phyloP scores from a whole-genome alignment of 2,797 vertebrate species.

The Pogonophryne albipinna region DNA sequence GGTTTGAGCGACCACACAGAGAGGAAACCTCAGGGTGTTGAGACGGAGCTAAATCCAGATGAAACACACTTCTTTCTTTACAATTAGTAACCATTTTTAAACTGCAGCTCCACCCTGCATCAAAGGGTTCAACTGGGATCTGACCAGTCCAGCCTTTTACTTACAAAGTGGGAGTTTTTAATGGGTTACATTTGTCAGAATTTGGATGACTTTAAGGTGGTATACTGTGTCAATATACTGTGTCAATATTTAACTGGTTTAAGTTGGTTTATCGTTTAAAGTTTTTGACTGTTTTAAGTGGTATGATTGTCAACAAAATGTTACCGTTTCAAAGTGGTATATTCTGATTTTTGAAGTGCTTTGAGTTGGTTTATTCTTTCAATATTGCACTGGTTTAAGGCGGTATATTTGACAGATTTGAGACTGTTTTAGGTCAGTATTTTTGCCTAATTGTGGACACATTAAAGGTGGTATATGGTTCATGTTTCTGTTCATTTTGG shows the following conservation, averaged over 20 bases:
- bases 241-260: not conserved
- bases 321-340: too few relatives aligned
- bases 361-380: not conserved
- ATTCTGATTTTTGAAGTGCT: not conserved
- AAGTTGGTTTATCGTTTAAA: not conserved
- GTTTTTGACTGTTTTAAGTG: not conserved
- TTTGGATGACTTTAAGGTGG: too few relatives aligned
- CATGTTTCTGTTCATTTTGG: not conserved
- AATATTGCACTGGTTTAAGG: not conserved
- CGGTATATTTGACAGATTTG: not conserved
- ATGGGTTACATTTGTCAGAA: too few relatives aligned
- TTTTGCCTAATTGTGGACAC: not conserved
- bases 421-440: too few relatives aligned
- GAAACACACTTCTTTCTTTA: not conserved
- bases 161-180: too few relatives aligned
- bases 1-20: slow-evolving; percentile 20
- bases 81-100: not conserved
- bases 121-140: not conserved
- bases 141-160: not conserved
- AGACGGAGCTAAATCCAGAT: slow-evolving; percentile 20
- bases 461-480: not conserved
- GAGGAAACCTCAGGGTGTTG: slow-evolving; percentile 9
- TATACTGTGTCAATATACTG: too few relatives aligned
- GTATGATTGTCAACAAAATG: too few relatives aligned
- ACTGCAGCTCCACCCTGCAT: slow-evolving; percentile 15